Evolutionary conservation across 2,888 invertebrate species (phyloP).

Genomic region (Sinohyriopsis cumingii): DNA sequence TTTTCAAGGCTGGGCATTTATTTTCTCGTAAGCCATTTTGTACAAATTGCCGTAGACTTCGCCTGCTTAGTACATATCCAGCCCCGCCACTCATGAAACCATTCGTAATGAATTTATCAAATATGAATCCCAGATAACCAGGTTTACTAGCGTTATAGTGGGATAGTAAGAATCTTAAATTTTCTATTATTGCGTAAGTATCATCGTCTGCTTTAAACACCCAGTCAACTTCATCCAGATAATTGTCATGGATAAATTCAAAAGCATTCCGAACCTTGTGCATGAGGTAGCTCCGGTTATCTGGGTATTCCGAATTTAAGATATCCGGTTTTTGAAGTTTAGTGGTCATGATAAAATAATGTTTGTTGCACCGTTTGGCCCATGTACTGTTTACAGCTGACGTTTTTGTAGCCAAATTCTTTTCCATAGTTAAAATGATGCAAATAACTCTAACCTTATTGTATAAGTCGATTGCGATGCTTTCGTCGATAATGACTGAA

Average conservation of each 20-base stretch:
- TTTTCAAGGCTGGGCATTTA: conserved; percentile 69
- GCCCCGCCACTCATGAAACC: conserved; percentile 74
- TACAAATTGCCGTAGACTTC: conserved; percentile 84
- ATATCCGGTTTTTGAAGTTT: conserved; percentile 76
- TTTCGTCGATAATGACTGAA: conserved; percentile 28
- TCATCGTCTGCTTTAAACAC: conserved; percentile 98
- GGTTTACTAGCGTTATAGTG: conserved; percentile 83
- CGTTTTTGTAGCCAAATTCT: conserved; percentile 89
- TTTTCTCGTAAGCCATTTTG: conserved; percentile 77
- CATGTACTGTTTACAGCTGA: conserved; percentile 93
- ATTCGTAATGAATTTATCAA: conserved; percentile 51
- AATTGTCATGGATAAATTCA: conserved; percentile 85
- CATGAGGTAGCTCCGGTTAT: conserved; percentile 81
- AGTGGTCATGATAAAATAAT: conserved; percentile 70
- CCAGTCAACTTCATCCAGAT: conserved; percentile 92
- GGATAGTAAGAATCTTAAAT: conserved; percentile 89
- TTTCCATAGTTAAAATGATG: conserved; percentile 95
- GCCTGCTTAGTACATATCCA: conserved; percentile 88
- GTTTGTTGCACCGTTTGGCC: conserved; percentile 83
- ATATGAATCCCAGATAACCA: conserved; percentile 80
- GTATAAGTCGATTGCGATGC: conserved; percentile 73
- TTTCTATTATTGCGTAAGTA: conserved; percentile 96
- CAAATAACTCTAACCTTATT: conserved; percentile 89
- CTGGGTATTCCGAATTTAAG: conserved; percentile 9
- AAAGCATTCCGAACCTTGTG: conserved; percentile 96